These are phyloP conservation scores for Ypsolopha sequella DNA, from an alignment of 2,888 invertebrate genomes.

Conservation along the genomic window DNA sequence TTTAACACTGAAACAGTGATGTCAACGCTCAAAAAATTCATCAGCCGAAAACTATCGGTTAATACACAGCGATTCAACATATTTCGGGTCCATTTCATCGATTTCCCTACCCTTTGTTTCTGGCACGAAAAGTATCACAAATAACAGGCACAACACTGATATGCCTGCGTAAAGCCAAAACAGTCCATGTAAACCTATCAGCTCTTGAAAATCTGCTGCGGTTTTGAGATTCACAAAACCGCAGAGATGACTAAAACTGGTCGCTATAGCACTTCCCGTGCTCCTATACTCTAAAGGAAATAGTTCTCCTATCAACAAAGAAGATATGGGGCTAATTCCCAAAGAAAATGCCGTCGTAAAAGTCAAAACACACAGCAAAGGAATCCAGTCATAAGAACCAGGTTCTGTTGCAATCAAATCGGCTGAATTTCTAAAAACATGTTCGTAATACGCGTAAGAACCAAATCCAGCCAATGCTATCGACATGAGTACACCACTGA, in stretches of 20 bases:
- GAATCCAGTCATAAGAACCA: slow-evolving; percentile 83
- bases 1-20: slow-evolving; percentile 1
- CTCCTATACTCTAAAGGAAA: slow-evolving; percentile 80
- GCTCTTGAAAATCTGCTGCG: slow-evolving; percentile 81
- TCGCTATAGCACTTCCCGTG: slow-evolving; percentile 78
- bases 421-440: slow-evolving; percentile 55
- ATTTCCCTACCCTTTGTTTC: slow-evolving; percentile 92
- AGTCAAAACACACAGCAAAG: slow-evolving; percentile 84
- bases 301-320: slow-evolving; percentile 78
- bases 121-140: slow-evolving; percentile 87
- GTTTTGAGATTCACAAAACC: slow-evolving; percentile 88
- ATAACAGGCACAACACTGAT: slow-evolving; percentile 83
- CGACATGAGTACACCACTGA: slow-evolving; percentile 88
- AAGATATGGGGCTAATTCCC: slow-evolving; percentile 82
- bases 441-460: slow-evolving; percentile 85
- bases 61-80: slow-evolving; percentile 67
- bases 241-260: slow-evolving; percentile 87
- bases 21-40: background rate
- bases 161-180: slow-evolving; percentile 90
- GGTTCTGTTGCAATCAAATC: slow-evolving; percentile 38
- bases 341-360: slow-evolving; percentile 88
- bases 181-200: slow-evolving; percentile 82
- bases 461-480: slow-evolving; percentile 87
- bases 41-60: slow-evolving; percentile 52
- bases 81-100: slow-evolving; percentile 87